phyloP scores from a whole-genome alignment of 2,888 invertebrate species.

The Ferrisia virgata region DNA sequence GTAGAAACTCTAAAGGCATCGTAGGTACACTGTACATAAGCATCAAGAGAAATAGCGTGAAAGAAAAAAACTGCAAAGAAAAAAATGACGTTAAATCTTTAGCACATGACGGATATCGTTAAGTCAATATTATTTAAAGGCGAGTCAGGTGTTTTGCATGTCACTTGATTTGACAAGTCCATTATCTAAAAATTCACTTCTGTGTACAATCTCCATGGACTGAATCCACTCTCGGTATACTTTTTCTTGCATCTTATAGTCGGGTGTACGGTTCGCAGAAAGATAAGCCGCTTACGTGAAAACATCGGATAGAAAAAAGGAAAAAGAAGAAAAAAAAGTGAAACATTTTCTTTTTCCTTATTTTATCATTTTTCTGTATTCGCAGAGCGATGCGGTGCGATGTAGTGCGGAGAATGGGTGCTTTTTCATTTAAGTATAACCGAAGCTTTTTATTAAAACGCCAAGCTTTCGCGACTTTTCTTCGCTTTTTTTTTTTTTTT shows the following conservation, averaged over 20 bases:
- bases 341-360: slow-evolving; percentile 27
- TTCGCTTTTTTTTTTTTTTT: background rate
- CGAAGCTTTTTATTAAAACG: slow-evolving; percentile 37
- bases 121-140: slow-evolving; percentile 41
- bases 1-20: too few relatives aligned
- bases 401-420: background rate
- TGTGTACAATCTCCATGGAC: background rate
- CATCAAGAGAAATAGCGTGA: too few relatives aligned
- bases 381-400: background rate
- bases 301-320: background rate
- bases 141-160: slow-evolving; percentile 39
- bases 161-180: slow-evolving; percentile 38
- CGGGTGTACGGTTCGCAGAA: background rate
- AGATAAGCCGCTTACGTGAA: slow-evolving; percentile 35
- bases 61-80: background rate
- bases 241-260: background rate
- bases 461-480: background rate
- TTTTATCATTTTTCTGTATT: slow-evolving; percentile 18
- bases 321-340: background rate
- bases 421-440: slow-evolving; percentile 35
- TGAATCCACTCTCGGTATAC: background rate
- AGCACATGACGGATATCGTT: slow-evolving; percentile 36
- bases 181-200: slow-evolving; percentile 38
- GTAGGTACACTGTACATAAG: too few relatives aligned
- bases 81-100: slow-evolving; percentile 37